These are phyloP conservation scores for Gymnocheta viridis DNA, from an alignment of 2,888 invertebrate genomes.

Conservation along the genomic window DNA sequence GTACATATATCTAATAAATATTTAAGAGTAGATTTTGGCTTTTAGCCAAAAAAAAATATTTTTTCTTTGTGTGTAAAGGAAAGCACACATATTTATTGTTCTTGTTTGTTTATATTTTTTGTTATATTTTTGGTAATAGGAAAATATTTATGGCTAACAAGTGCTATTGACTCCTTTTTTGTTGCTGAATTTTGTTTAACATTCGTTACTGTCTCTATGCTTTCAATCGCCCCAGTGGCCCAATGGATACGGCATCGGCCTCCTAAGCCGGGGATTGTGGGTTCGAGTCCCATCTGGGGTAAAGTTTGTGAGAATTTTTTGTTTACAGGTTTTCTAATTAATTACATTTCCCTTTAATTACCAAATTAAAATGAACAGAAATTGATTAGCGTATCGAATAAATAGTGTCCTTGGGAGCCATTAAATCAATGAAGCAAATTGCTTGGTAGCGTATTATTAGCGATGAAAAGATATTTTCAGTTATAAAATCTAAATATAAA, in stretches of 20 bases:
- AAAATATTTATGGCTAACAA: constrained; percentile 47
- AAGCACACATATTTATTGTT: background rate
- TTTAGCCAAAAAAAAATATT: constrained; percentile 11
- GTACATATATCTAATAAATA: background rate
- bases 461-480: too few species aligned
- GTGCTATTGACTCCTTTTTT: constrained; percentile 28
- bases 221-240: constrained; percentile 75
- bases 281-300: constrained; percentile 78
- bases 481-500: too few species aligned
- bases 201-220: background rate
- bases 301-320: constrained; percentile 63
- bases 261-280: constrained; percentile 78
- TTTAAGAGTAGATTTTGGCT: constrained; percentile 23
- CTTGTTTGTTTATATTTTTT: background rate
- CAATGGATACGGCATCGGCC: constrained; percentile 78
- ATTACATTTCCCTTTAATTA: background rate
- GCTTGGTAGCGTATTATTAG: too few species aligned
- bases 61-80: background rate
- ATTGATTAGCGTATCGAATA: background rate
- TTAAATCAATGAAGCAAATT: too few species aligned
- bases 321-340: constrained; percentile 20
- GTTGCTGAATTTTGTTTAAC: background rate
- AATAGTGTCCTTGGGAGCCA: background rate
- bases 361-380: background rate
- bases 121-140: constrained; percentile 12